Percentiles rank a stretch among this genome's conserved stretches.
These are phyloP conservation scores for Phymorhynchus buccinoides DNA, from an alignment of 1,140 invertebrate genomes.

Conservation along the genomic window DNA sequence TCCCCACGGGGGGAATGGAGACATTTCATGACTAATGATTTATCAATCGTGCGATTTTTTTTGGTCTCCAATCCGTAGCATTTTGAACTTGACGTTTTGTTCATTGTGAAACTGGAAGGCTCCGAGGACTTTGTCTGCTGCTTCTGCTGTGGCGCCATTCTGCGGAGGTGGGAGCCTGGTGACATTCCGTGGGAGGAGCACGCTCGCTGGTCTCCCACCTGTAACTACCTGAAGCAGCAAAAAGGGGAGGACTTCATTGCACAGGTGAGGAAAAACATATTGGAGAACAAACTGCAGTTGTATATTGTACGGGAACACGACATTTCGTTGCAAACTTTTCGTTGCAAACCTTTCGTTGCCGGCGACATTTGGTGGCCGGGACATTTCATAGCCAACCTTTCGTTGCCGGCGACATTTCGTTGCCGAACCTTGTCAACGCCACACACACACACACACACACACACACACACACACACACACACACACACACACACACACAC, in stretches of 20 bases:
- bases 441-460: too few species aligned
- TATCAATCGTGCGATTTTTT: neutral
- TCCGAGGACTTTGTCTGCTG: conserved; percentile 84
- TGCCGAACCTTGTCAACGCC: too few species aligned
- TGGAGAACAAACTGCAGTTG: too few species aligned
- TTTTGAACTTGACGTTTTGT: neutral
- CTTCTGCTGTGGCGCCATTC: conserved; percentile 84
- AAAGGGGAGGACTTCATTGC: conserved; percentile 84
- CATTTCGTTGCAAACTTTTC: too few species aligned
- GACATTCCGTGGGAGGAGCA: conserved; percentile 87
- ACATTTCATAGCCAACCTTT: too few species aligned
- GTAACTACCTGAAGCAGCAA: conserved; percentile 82
- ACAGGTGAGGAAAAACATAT: neutral
- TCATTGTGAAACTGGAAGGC: conserved; percentile 73
- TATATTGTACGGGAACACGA: too few species aligned
- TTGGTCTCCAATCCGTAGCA: neutral
- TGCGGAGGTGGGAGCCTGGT: conserved; percentile 81
- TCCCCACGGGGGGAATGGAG: too few species aligned
- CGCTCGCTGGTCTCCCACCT: conserved; percentile 76
- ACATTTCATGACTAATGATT: too few species aligned
- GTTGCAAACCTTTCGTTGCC: too few species aligned
- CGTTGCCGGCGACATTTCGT: too few species aligned
- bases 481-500: conserved; percentile 11
- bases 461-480: neutral
- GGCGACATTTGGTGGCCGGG: too few species aligned